These are phyloP conservation scores for Nephrocerus scutellatus DNA, from an alignment of 2,888 invertebrate species.

Conservation along the genomic window DNA sequence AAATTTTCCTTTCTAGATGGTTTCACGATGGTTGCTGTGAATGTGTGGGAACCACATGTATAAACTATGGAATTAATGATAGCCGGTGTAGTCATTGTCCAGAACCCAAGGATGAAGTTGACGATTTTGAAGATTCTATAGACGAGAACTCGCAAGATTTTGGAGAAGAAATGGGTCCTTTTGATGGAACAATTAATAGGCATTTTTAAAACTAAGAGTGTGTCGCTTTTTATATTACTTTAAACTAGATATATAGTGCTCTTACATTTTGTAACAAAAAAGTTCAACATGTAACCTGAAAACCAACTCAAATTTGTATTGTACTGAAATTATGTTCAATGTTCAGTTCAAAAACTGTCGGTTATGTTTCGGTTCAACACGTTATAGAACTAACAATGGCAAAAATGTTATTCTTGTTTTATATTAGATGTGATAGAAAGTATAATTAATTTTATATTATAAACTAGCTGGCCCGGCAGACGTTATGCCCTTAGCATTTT, in stretches of 20 bases:
- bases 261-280: too few species aligned
- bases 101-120: constrained; percentile 56
- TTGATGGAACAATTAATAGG: constrained; percentile 43
- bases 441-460: too few species aligned
- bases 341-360: too few species aligned
- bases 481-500: too few species aligned
- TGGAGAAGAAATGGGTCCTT: constrained; percentile 55
- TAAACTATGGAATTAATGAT: constrained; percentile 84
- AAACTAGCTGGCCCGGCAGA: too few species aligned
- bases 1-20: constrained; percentile 52
- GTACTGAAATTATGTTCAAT: too few species aligned
- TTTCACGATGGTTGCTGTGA: constrained; percentile 94
- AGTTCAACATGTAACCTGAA: too few species aligned
- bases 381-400: too few species aligned
- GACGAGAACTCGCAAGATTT: constrained; percentile 51
- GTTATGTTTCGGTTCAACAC: too few species aligned
- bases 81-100: constrained; percentile 66
- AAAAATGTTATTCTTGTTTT: too few species aligned
- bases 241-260: constrained; percentile 7
- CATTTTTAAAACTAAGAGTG: constrained; percentile 29
- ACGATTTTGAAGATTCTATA: constrained; percentile 39
- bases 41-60: constrained; percentile 80
- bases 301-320: too few species aligned
- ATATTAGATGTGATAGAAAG: too few species aligned
- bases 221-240: not conserved